These are phyloP conservation scores for Porites evermanni DNA, from an alignment of 92 coral and sea anemone genomes.

Conservation along the genomic window DNA sequence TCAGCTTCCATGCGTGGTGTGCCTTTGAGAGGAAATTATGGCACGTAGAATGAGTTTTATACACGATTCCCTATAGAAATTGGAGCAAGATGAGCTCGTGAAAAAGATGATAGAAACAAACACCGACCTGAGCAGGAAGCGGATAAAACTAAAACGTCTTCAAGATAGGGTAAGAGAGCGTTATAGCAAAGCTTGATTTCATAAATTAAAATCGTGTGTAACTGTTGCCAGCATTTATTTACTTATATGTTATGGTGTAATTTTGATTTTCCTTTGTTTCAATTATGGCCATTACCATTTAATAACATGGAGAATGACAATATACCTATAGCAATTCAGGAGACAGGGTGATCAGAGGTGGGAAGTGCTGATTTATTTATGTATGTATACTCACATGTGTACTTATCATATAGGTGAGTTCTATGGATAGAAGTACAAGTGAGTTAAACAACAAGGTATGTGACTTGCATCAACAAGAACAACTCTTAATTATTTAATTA, in stretches of 20 bases:
- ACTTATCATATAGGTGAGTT: conserved; percentile 4
- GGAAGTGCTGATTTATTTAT: conserved; percentile 4
- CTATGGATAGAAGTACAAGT: conserved; percentile 9
- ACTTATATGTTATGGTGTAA: no score
- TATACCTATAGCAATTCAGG: background rate
- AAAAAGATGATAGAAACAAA: conserved; percentile 17
- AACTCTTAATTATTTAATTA: conserved; percentile 13
- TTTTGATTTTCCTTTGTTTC: no score
- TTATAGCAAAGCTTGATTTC: conserved; percentile 6
- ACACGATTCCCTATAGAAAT: conserved; percentile 22
- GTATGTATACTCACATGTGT: conserved; percentile 4
- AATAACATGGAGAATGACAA: background rate
- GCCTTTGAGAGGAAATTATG: conserved; percentile 15
- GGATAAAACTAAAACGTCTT: conserved; percentile 12
- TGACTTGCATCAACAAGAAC: conserved; percentile 12
- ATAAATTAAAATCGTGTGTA: conserved; percentile 5
- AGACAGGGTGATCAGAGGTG: no score
- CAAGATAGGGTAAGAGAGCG: conserved; percentile 14
- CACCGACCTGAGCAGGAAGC: conserved; percentile 16
- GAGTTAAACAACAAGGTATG: conserved; percentile 23
- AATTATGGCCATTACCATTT: no score
- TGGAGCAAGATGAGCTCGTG: conserved; percentile 23
- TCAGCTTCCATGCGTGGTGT: background rate
- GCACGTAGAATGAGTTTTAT: conserved; percentile 1
- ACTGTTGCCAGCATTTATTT: background rate